These are phyloP conservation scores for Syrrhaptes paradoxus DNA, from an alignment of 2,113 vertebrate genomes.

Conservation along the genomic window DNA sequence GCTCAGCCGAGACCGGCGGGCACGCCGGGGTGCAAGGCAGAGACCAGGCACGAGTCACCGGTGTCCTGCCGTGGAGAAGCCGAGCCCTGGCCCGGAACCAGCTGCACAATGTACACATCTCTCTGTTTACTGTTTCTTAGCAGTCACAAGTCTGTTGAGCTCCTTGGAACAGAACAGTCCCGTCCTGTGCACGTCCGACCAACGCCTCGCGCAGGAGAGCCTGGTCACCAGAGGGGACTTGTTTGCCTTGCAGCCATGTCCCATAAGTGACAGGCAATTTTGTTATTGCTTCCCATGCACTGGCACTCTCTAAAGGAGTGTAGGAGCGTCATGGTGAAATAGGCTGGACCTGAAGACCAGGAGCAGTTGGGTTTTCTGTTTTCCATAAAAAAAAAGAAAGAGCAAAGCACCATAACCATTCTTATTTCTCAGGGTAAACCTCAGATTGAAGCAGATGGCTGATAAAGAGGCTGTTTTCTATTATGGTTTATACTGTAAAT, in stretches of 20 bases:
- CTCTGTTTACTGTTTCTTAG: background rate
- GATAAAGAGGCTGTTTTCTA: background rate
- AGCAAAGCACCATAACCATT: background rate
- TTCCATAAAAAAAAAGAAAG: background rate
- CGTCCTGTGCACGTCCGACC: fast-evolving
- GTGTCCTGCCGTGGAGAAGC: background rate
- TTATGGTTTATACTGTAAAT: background rate
- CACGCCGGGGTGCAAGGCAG: background rate
- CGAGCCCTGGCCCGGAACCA: background rate
- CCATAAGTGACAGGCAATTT: background rate
- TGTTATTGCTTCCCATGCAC: background rate
- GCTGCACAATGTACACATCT: background rate
- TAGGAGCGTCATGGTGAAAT: background rate
- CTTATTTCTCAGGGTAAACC: background rate
- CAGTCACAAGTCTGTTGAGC: background rate
- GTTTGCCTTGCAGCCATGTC: background rate
- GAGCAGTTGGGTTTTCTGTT: background rate
- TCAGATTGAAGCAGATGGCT: background rate
- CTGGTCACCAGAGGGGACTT: background rate
- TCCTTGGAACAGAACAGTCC: background rate
- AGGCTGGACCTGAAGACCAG: background rate
- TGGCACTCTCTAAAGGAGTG: background rate
- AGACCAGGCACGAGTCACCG: background rate
- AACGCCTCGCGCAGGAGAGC: fast-evolving
- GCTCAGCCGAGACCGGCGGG: background rate